phyloP scores from a whole-genome alignment of 2,797 vertebrate genomes.

The Dendrocincla fuliginosa region DNA sequence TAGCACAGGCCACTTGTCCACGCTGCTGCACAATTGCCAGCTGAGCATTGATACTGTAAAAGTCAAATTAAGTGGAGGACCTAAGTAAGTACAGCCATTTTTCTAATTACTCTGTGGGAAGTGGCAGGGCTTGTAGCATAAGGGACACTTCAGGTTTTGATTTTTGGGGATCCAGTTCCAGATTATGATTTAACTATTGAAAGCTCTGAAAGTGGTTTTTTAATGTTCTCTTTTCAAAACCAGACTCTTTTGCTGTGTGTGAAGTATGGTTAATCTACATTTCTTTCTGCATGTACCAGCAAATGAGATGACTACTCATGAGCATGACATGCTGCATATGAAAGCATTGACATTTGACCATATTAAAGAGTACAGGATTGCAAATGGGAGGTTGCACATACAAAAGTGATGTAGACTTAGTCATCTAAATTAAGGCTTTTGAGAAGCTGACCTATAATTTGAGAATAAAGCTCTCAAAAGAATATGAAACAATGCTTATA shows the following conservation, averaged over 20 bases:
- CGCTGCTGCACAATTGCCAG: constrained; percentile 44
- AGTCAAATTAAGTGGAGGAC: constrained; percentile 54
- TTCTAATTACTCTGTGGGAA: not conserved
- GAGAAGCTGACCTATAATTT: not conserved
- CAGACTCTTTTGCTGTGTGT: not conserved
- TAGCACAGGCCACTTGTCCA: constrained; percentile 19
- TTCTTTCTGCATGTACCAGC: not conserved
- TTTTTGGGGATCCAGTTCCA: not conserved
- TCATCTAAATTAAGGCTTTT: not conserved
- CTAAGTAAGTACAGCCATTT: constrained; percentile 37
- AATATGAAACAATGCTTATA: not conserved
- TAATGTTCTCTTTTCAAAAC: not conserved
- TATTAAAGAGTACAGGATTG: not conserved
- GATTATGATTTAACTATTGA: not conserved
- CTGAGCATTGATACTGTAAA: constrained; percentile 44
- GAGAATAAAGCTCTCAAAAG: not conserved
- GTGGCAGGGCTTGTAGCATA: not conserved
- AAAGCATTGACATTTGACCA: not conserved
- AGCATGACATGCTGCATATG: not conserved
- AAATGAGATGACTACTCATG: not conserved
- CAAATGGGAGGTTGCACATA: not conserved
- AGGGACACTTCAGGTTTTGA: not conserved
- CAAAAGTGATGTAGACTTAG: not conserved
- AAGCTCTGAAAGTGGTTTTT: not conserved
- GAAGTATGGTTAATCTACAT: not conserved